Conservation (phyloP, 2,797 vertebrate species). For the Ataeniobius toweri region DNA sequence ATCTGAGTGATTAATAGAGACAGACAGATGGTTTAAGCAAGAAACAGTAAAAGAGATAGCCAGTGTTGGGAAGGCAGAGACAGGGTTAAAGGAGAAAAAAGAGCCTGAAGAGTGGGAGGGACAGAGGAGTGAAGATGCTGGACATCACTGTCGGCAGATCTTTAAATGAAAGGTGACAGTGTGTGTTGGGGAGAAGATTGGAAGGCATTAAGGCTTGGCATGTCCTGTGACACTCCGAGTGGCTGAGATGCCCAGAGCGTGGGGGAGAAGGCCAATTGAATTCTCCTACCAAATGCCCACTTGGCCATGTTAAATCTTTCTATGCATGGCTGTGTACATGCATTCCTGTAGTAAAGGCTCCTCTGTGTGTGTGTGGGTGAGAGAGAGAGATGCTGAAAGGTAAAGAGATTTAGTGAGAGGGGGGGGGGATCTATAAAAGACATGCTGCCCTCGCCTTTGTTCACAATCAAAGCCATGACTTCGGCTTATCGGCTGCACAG, state of each 20-base stretch:
- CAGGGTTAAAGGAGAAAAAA: slow-evolving; percentile 28
- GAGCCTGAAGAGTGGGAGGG: slow-evolving; percentile 44
- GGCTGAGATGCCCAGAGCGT: slow-evolving; percentile 43
- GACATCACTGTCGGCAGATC: slow-evolving; percentile 66
- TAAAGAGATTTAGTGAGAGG: slow-evolving; percentile 72
- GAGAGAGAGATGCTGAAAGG: slow-evolving; percentile 48
- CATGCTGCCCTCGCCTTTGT: slow-evolving; percentile 74
- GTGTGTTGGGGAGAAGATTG: slow-evolving; percentile 80
- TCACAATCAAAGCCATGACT: slow-evolving; percentile 61
- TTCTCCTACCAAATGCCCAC: slow-evolving; percentile 70
- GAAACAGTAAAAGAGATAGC: slow-evolving; percentile 48
- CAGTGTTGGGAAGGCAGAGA: slow-evolving; percentile 39
- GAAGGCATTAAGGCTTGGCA: slow-evolving; percentile 73
- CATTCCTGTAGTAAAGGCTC: slow-evolving; percentile 40
- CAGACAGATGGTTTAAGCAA: slow-evolving; percentile 59
- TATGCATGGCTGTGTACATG: slow-evolving; percentile 36
- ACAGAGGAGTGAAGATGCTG: slow-evolving; percentile 48
- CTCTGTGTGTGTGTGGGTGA: slow-evolving; percentile 11
- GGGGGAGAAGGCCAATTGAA: slow-evolving; percentile 69
- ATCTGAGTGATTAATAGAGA: slow-evolving; percentile 49
- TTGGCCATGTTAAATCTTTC: slow-evolving; percentile 67
- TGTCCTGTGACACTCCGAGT: slow-evolving; percentile 74
- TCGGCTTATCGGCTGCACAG: slow-evolving; percentile 72
- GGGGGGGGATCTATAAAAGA: slow-evolving; percentile 73
- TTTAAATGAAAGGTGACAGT: slow-evolving; percentile 78